Base-by-base conservation (phyloP, 2,113 vertebrate genomes). In the Pteruthius melanotis region DNA sequence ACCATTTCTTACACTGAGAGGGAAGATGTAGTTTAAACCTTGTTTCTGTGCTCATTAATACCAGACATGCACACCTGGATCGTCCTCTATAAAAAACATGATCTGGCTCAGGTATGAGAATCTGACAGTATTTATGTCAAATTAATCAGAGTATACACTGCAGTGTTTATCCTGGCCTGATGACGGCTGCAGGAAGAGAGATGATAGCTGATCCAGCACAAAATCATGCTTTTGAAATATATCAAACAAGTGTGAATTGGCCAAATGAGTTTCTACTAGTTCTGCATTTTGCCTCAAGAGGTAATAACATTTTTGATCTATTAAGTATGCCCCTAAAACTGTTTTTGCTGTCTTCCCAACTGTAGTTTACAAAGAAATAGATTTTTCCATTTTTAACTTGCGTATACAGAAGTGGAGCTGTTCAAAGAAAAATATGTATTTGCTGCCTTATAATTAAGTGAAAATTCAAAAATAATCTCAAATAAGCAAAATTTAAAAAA, bases 241-340 rank as follows among this genome's bases (percentile, higher is more conserved):
- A 80, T 69, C 63, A 96, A 89, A 90, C 85, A 92, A 92, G 76
- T 77, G 52, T 83, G 83, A 93, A 57, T 93, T 86, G 79, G 92
- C 64, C 79, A 93, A 80, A 92, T 95, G 90, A 77, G 88, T 95
- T 94, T 89, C 68, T 88, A 93, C 90, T 83, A 92, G 92, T 86
- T 86, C 79, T 88, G 30, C 11, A 24, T 92, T 95, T 94, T 92
- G 68, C 85, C 89, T 92, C 54, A 70, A 90, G 75, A 88, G 52
- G 21, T 40, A 95, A 88, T 68, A 83, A 35, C 45, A 70, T 90
- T 96, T 96, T 94, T 96, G 23, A 86, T 83, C 45, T 69, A 66
- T 70, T 83, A 90, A 90, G 33, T 86, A 76, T 69, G 26, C 9
- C 30, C 6, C 26, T 93, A 74, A 76, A 94, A 77, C 31, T 42